These are phyloP conservation scores for Orestias chungarensis DNA, from an alignment of 2,797 vertebrate genomes.

Conservation along the genomic window DNA sequence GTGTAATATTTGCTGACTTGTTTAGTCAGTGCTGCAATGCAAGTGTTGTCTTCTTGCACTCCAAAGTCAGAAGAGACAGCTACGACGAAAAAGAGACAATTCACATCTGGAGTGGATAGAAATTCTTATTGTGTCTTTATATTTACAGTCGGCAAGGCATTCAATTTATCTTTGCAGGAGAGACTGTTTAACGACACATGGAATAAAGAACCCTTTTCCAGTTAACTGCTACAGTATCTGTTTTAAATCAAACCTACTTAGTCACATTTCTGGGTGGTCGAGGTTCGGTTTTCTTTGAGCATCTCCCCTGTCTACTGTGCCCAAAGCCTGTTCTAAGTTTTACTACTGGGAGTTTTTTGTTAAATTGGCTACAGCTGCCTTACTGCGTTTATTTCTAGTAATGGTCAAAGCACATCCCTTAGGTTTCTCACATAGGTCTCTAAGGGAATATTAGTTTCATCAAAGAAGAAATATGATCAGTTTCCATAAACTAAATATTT, in stretches of 20 bases:
- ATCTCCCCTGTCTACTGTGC: conserved; percentile 31
- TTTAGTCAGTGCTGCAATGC: not conserved
- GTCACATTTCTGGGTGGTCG: conserved; percentile 57
- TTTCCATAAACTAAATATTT: not conserved
- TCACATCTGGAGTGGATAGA: conserved; percentile 48
- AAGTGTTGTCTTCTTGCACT: conserved; percentile 2
- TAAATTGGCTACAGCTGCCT: conserved; percentile 23
- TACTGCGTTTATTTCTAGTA: not conserved
- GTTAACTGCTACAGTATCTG: conserved; percentile 50
- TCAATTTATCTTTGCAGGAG: conserved; percentile 34
- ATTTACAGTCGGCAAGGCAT: conserved; percentile 41
- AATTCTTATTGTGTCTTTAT: conserved; percentile 14
- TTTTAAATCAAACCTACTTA: conserved; percentile 51
- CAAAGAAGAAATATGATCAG: not conserved
- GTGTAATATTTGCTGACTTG: not conserved
- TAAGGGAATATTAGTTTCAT: not conserved
- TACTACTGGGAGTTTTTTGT: conserved; percentile 27
- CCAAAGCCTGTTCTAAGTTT: conserved; percentile 42
- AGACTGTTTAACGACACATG: conserved; percentile 31
- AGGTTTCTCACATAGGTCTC: conserved; percentile 6
- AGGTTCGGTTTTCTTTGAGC: conserved; percentile 37
- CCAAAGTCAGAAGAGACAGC: not conserved
- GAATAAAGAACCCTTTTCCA: conserved; percentile 37
- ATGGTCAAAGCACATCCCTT: conserved; percentile 9
- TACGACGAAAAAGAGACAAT: conserved; percentile 15